Evolutionary conservation across 2,113 vertebrate species (phyloP).

Genomic region (Riparia riparia): DNA sequence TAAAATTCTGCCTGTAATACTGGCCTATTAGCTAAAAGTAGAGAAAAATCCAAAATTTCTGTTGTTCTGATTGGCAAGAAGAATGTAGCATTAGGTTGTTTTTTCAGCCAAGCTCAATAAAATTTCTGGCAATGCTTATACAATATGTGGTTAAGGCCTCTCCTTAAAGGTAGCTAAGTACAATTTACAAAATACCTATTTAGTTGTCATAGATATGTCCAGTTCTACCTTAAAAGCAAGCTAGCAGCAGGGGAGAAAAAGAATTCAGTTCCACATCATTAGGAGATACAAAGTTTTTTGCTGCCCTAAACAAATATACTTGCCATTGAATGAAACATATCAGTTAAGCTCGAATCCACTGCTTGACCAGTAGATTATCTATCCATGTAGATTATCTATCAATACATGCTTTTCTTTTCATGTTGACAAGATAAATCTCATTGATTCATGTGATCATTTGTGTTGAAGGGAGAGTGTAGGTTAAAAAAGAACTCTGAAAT

Average conservation of each 20-base stretch:
- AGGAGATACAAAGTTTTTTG: not conserved
- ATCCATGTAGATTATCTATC: not conserved
- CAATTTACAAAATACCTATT: conserved; percentile 46
- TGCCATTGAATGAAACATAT: not conserved
- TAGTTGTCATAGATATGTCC: conserved; percentile 23
- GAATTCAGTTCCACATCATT: conserved; percentile 34
- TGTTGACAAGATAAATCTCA: not conserved
- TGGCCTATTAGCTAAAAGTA: not conserved
- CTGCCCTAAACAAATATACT: conserved; percentile 25
- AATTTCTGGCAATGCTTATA: conserved; percentile 22
- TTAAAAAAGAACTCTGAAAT: not conserved
- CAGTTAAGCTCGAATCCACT: not conserved
- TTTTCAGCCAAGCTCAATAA: conserved; percentile 27
- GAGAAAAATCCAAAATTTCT: not conserved
- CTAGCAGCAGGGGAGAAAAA: conserved; percentile 15
- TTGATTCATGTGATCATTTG: not conserved
- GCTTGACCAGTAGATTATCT: not conserved
- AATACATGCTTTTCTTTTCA: not conserved
- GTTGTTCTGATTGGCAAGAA: conserved; percentile 33
- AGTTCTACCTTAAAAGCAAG: conserved; percentile 42
- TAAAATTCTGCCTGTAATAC: not conserved
- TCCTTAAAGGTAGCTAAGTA: conserved; percentile 42
- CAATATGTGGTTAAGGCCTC: conserved; percentile 9
- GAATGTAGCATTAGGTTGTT: conserved; percentile 48
- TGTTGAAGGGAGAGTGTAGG: not conserved